phyloP scores from a whole-genome alignment of 2,888 invertebrate species.

The Calliphora vomitoria region DNA sequence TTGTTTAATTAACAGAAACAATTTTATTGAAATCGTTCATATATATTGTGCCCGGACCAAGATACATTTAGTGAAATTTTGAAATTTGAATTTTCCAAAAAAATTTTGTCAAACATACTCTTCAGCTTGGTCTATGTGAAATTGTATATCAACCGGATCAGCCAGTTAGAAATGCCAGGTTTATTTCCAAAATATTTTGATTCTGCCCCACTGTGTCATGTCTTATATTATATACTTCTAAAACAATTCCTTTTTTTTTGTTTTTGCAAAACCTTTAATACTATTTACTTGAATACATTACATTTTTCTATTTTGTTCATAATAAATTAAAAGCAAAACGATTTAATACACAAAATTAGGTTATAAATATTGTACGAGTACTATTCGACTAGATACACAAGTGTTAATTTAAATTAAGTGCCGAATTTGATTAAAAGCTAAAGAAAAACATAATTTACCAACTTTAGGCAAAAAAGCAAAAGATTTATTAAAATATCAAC shows the following conservation, averaged over 20 bases:
- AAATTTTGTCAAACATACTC: too few species aligned
- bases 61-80: too few species aligned
- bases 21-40: too few species aligned
- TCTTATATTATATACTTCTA: too few species aligned
- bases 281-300: background rate
- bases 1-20: too few species aligned
- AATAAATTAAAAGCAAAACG: conserved; percentile 16
- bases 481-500: conserved; percentile 24
- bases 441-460: conserved; percentile 35
- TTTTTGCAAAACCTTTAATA: background rate
- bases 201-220: too few species aligned
- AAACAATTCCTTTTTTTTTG: background rate
- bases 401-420: conserved; percentile 53
- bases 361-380: conserved; percentile 14
- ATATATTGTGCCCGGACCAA: too few species aligned
- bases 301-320: background rate
- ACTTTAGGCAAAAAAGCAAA: background rate
- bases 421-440: conserved; percentile 35
- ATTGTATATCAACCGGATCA: too few species aligned
- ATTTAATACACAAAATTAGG: background rate
- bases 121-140: too few species aligned
- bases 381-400: conserved; percentile 48
- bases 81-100: too few species aligned
- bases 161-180: too few species aligned
- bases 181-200: too few species aligned